phyloP scores from a whole-genome alignment of 2,888 invertebrate genomes.

The Ennomos fuscantarius region DNA sequence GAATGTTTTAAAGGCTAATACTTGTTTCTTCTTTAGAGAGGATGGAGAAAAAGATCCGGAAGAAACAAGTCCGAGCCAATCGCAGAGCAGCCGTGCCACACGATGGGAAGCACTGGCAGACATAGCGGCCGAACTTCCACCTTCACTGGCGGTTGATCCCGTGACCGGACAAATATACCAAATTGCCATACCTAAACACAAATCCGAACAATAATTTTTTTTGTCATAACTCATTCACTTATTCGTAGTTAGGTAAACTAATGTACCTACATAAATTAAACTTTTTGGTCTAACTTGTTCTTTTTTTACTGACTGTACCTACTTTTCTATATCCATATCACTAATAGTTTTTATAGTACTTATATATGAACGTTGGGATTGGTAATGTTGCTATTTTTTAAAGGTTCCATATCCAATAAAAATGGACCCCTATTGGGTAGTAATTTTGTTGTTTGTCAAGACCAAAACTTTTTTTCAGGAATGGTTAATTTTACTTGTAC shows the following conservation, averaged over 20 bases:
- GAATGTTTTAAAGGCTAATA: not conserved
- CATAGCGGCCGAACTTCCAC: slow-evolving; percentile 83
- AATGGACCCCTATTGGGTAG: too few relatives aligned
- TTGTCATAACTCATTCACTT: slow-evolving; percentile 16
- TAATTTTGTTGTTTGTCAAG: too few relatives aligned
- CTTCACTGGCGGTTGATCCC: slow-evolving; percentile 78
- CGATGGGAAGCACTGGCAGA: slow-evolving; percentile 87
- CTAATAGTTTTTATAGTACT: too few relatives aligned
- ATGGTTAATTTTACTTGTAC: too few relatives aligned
- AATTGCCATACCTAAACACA: slow-evolving; percentile 66
- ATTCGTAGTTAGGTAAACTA: slow-evolving; percentile 15
- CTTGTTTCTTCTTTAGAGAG: slow-evolving; percentile 22
- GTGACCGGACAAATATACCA: slow-evolving; percentile 76
- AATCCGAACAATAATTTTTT: slow-evolving; percentile 18
- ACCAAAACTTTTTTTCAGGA: too few relatives aligned
- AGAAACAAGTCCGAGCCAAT: slow-evolving; percentile 68
- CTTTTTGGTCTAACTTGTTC: slow-evolving; percentile 8
- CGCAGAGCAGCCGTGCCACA: slow-evolving; percentile 80
- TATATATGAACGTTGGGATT: too few relatives aligned
- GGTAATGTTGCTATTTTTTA: too few relatives aligned
- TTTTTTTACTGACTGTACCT: not conserved
- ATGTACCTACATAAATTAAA: slow-evolving; percentile 8
- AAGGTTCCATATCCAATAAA: too few relatives aligned
- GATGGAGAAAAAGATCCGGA: slow-evolving; percentile 35
- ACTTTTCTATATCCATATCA: too few relatives aligned